Conservation (phyloP, 2,797 vertebrate species). For the Galago senegalensis region DNA sequence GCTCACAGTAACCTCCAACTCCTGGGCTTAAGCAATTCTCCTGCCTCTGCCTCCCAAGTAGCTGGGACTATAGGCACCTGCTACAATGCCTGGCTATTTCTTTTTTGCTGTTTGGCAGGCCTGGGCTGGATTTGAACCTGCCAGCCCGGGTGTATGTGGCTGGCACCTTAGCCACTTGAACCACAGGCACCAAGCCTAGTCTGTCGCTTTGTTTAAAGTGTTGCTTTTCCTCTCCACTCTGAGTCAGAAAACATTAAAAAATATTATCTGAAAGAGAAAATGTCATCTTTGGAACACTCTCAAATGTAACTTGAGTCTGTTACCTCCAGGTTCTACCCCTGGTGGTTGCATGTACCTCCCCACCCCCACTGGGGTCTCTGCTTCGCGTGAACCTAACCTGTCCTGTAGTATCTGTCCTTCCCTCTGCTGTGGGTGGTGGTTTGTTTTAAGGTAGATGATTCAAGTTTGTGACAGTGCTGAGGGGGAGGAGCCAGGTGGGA, state of each 20-base stretch:
- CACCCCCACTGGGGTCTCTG: too few relatives aligned
- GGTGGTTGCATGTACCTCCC: not conserved
- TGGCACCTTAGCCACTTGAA: too few relatives aligned
- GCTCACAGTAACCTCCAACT: too few relatives aligned
- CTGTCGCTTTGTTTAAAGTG: not conserved
- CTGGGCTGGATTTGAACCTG: too few relatives aligned
- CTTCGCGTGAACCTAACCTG: too few relatives aligned
- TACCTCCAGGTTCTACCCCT: not conserved
- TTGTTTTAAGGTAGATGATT: not conserved
- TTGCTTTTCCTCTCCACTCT: constrained; percentile 44
- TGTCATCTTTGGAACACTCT: not conserved
- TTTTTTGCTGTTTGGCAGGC: too few relatives aligned
- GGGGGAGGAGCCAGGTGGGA: not conserved
- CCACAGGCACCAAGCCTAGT: too few relatives aligned
- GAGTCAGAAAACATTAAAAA: constrained; percentile 58
- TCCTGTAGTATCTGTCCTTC: not conserved
- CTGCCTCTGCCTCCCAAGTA: too few relatives aligned
- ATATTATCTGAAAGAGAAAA: not conserved
- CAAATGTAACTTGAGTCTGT: not conserved
- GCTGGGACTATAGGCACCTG: too few relatives aligned
- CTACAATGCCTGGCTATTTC: too few relatives aligned
- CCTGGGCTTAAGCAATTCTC: too few relatives aligned
- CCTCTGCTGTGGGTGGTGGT: accelerated
- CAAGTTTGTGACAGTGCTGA: not conserved
- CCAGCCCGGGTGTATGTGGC: too few relatives aligned